A percentile compares a stretch with the other conserved stretches of the same genome.
phyloP scores from a whole-genome alignment of 2,888 invertebrate genomes.

The Torymus auratus region DNA sequence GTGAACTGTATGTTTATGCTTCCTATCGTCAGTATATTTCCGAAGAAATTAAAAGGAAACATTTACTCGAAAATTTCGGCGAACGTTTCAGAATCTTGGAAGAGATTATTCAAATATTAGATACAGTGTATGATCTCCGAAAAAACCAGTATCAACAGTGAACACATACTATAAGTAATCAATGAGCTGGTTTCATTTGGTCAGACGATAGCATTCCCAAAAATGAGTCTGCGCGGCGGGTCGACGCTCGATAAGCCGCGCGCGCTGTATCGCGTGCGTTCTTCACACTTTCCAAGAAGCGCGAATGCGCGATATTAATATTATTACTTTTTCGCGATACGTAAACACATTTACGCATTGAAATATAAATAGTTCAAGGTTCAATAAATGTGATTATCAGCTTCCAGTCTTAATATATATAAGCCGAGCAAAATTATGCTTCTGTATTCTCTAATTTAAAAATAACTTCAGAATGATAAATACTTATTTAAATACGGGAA shows the following conservation, averaged over 20 bases:
- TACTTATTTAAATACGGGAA: too few relatives aligned
- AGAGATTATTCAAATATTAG: conserved; percentile 3
- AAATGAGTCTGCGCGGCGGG: conserved; percentile 16
- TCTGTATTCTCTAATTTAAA: too few relatives aligned
- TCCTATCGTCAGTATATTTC: background rate
- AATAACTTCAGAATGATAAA: too few relatives aligned
- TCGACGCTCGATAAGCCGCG: conserved; percentile 34
- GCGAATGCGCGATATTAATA: conserved; percentile 15
- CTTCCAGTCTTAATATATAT: background rate
- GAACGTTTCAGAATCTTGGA: background rate
- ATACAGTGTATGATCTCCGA: too few relatives aligned
- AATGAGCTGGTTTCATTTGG: conserved; percentile 27
- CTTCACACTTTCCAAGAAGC: conserved; percentile 10
- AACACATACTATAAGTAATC: background rate
- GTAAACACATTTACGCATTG: conserved; percentile 4
- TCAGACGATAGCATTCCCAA: conserved; percentile 38
- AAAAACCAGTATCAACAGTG: background rate
- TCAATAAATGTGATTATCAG: background rate
- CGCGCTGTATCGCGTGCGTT: background rate
- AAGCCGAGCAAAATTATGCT: too few relatives aligned
- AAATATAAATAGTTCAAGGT: background rate
- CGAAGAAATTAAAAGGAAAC: conserved; percentile 1
- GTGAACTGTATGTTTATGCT: background rate
- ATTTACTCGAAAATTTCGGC: background rate
- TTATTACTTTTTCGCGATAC: conserved; percentile 12